phyloP scores from a whole-genome alignment of 2,888 invertebrate genomes.

The Hecatera dysodea region DNA sequence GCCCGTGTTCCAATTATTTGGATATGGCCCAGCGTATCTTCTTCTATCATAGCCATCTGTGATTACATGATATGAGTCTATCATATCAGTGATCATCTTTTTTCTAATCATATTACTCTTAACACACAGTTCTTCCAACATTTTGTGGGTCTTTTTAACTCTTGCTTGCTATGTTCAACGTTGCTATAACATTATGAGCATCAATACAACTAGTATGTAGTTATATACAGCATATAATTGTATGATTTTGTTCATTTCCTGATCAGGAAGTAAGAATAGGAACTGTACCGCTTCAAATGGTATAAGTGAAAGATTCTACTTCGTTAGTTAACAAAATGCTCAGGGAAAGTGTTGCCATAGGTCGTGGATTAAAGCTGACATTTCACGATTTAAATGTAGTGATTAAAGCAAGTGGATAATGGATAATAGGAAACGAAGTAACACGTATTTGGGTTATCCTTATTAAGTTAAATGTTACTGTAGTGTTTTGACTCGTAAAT shows the following conservation, averaged over 20 bases:
- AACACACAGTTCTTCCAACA: neutral
- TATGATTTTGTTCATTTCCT: constrained; percentile 28
- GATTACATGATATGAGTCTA: too few relatives aligned
- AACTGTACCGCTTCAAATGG: constrained; percentile 18
- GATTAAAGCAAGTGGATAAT: constrained; percentile 1
- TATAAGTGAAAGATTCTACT: constrained; percentile 44
- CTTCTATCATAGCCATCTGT: neutral
- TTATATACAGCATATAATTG: constrained; percentile 21
- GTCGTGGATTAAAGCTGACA: constrained; percentile 33
- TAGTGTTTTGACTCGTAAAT: too few relatives aligned
- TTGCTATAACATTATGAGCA: neutral
- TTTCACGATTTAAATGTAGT: constrained; percentile 41
- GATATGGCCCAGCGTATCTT: too few relatives aligned
- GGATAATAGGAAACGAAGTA: constrained; percentile 2
- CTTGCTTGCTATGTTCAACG: neutral
- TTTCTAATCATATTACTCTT: neutral
- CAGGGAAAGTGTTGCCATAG: constrained; percentile 42
- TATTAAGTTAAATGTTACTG: neutral
- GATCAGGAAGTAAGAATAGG: constrained; percentile 33
- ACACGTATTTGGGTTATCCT: neutral
- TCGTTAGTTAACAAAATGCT: constrained; percentile 11
- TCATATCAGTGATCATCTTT: neutral
- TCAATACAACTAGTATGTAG: neutral
- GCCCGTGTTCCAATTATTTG: too few relatives aligned
- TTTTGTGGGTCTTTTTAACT: neutral